Base-by-base conservation (phyloP, 2,888 invertebrate genomes). In the Atherix ibis region DNA sequence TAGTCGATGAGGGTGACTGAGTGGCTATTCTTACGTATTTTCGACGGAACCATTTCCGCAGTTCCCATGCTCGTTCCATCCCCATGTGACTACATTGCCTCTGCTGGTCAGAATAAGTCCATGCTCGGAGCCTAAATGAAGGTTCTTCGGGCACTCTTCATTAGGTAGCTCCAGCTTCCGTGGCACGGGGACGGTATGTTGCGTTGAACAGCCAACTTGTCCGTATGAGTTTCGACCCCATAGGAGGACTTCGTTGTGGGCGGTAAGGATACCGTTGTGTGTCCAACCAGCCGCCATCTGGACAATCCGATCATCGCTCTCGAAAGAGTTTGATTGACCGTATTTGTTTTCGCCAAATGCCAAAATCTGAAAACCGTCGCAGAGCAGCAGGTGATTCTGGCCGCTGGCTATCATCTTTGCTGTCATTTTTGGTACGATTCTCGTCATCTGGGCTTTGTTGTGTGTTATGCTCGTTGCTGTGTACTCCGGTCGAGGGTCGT, bases 51-150 rank as follows among this genome's bases (percentile, higher is more conserved):
- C 72, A 44, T 71, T 75, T 34, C 85, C 87, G 48, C 85, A 85
- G 53, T 79, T 85, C 25, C 80, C 81, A 61, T 87, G 87, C 50
- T 88, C 87, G 58, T 88, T 87, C 87, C 87, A 88, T 2, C 87
- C 87, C 85, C 87, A 88, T 14, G 77, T 71, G 50, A 72, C 75
- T 5, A 85, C 53, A 31, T 67, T 65, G 19, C 75, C 74, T 37
- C 72, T 69, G 41, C 71, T 68, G 46, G 70, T 68, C 41, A 81
- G 57, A 40, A 77, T 74, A 43, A 87, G 53, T 28, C 76, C 80
- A 50, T 87, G 87, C 48, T 87, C 85, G 1, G 85, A 81, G 2
- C 87, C 87, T 44, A 77, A 58, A 42, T 56, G 50, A 1, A 59
- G 15, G n/a, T 45, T 43, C 4, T 44, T 47, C 1, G 54, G 51